phyloP scores from a whole-genome alignment of 2,797 vertebrate species.

The Anisognathus igniventris region DNA sequence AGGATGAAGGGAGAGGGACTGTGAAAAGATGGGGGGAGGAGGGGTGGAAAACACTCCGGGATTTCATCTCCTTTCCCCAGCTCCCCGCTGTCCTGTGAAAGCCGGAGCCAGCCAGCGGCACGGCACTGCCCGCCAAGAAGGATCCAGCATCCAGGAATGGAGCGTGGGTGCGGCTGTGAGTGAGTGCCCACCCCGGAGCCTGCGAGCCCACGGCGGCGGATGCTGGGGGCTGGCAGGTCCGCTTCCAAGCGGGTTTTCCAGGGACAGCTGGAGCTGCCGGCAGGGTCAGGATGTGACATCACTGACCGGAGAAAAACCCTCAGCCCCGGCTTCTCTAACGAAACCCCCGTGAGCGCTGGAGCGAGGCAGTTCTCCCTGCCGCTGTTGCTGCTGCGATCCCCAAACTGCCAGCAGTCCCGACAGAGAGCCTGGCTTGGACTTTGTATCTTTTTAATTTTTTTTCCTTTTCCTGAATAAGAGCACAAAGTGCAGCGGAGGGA shows the following conservation, averaged over 20 bases:
- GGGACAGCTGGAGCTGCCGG: slow-evolving; percentile 56
- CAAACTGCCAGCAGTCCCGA: accelerated
- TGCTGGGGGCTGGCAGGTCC: not conserved
- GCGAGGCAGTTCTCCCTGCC: not conserved
- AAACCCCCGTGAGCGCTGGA: not conserved
- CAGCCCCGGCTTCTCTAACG: not conserved
- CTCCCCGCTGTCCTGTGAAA: not conserved
- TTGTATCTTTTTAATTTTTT: not conserved
- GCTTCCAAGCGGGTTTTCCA: not conserved
- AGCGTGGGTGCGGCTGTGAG: not conserved
- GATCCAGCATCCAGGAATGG: not conserved
- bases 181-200: not conserved
- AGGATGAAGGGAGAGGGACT: not conserved
- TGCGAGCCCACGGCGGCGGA: not conserved
- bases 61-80: not conserved
- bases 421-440: not conserved
- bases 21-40: not conserved
- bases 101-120: not conserved
- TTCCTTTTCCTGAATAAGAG: not conserved
- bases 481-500: not conserved
- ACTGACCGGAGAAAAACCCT: slow-evolving; percentile 67
- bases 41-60: not conserved
- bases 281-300: slow-evolving; percentile 95
- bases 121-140: accelerated
- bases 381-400: not conserved